Evolutionary conservation across 1,140 invertebrate genomes (phyloP).

Genomic region (Pseudomyrmex dendroicus): DNA sequence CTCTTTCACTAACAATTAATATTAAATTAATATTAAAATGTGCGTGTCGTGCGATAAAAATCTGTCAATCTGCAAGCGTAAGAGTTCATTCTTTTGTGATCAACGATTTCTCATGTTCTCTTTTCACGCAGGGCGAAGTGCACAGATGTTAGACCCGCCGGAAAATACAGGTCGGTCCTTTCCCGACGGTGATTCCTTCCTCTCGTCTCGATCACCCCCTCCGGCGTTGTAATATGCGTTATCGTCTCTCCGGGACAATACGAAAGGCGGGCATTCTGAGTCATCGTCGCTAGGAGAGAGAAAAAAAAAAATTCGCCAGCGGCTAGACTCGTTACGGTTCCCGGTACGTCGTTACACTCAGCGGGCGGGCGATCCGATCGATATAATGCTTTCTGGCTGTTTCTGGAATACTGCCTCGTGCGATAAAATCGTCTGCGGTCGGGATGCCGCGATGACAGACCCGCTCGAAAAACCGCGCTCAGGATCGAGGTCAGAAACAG

Average conservation of each 20-base stretch:
- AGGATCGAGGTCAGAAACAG: constrained; percentile 12
- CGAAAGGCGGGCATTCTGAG: constrained; percentile 49
- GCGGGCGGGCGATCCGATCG: constrained; percentile 61
- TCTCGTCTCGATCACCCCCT: constrained; percentile 7
- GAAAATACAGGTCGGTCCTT: constrained; percentile 18
- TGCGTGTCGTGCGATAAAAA: background rate
- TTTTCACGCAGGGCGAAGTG: background rate
- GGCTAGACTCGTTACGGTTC: constrained; percentile 60
- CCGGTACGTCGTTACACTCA: constrained; percentile 54
- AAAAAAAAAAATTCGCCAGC: constrained; percentile 52
- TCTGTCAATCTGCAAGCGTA: too few species aligned
- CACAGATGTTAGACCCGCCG: background rate
- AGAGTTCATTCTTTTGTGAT: too few species aligned
- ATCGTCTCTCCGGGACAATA: constrained; percentile 59
- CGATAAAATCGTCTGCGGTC: constrained; percentile 58
- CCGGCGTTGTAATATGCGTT: constrained; percentile 51
- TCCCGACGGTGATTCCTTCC: constrained; percentile 25
- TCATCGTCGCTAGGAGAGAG: constrained; percentile 57
- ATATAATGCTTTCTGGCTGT: constrained; percentile 39
- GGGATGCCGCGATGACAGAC: constrained; percentile 11
- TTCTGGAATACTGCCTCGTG: constrained; percentile 23
- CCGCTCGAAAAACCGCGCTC: constrained; percentile 4
- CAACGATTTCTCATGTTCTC: background rate
- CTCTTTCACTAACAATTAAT: too few species aligned
- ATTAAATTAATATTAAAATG: too few species aligned